Evolutionary conservation across 2,113 vertebrate species (phyloP).

Genomic region (Odocoileus hemionus): DNA sequence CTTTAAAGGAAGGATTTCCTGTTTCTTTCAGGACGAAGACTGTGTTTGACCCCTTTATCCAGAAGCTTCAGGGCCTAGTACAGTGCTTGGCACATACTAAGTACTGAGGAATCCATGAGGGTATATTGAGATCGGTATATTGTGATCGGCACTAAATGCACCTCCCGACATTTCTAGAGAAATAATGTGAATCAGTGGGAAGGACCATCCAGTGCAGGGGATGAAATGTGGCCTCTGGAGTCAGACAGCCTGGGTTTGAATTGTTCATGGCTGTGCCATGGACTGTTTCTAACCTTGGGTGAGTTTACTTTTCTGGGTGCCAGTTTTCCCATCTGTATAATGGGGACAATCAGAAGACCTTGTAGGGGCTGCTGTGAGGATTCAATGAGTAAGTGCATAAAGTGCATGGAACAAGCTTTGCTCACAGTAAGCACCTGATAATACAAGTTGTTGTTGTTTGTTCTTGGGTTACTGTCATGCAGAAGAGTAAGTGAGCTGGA

Average conservation of each 20-base stretch:
- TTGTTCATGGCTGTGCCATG: fast-evolving
- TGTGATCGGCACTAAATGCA: background rate
- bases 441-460: background rate
- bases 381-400: background rate
- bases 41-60: background rate
- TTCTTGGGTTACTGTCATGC: background rate
- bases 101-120: background rate
- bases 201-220: background rate
- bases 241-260: background rate
- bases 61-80: background rate
- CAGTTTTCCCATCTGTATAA: background rate
- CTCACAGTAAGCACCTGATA: background rate
- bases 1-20: slow-evolving; percentile 14
- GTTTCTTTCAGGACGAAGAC: slow-evolving; percentile 23
- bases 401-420: background rate
- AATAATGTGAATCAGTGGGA: background rate
- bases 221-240: background rate
- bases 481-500: background rate
- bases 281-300: background rate
- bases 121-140: background rate
- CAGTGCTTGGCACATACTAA: background rate
- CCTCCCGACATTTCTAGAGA: background rate
- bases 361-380: background rate
- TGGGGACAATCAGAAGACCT: background rate
- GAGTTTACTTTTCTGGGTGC: background rate